A percentile compares a stretch with the other conserved stretches of the same genome.
Conservation (phyloP, 1,140 invertebrate species). For the Muscidifurax raptorellus region DNA sequence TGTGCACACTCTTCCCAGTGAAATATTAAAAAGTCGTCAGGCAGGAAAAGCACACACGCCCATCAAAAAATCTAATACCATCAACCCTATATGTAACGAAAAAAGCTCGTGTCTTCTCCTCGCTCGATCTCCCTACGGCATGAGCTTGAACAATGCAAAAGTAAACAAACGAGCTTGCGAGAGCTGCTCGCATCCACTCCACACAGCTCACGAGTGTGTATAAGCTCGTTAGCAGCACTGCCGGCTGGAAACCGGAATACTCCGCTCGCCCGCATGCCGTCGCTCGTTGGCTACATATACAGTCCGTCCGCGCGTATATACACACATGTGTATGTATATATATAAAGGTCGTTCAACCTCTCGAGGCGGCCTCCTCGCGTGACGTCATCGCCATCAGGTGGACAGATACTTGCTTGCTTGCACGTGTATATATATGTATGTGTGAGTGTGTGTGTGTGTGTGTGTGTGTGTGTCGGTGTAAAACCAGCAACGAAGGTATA, state of each 20-base stretch:
- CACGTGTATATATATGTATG: too few species aligned
- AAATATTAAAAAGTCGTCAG: too few species aligned
- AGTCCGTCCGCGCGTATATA: not conserved
- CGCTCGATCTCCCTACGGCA: too few species aligned
- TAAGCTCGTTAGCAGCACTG: not conserved
- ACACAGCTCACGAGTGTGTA: not conserved
- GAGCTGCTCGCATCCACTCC: not conserved
- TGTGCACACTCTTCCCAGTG: too few species aligned
- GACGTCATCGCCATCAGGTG: constrained; percentile 47
- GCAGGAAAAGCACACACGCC: too few species aligned
- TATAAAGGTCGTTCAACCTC: constrained; percentile 44
- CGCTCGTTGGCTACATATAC: not conserved
- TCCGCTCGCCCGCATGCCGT: not conserved
- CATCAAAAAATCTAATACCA: too few species aligned
- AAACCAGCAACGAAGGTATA: not conserved
- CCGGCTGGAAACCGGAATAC: constrained; percentile 14
- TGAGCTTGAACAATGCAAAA: constrained; percentile 11
- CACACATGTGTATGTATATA: not conserved
- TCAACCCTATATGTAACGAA: too few species aligned
- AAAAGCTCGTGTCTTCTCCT: too few species aligned
- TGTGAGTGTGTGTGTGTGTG: too few species aligned
- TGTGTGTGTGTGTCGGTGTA: not conserved
- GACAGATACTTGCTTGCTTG: constrained; percentile 20
- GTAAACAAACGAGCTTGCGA: constrained; percentile 27
- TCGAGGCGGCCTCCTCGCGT: constrained; percentile 11